phyloP scores from a whole-genome alignment of 1,140 invertebrate species.

The Melipona quadrifasciata region DNA sequence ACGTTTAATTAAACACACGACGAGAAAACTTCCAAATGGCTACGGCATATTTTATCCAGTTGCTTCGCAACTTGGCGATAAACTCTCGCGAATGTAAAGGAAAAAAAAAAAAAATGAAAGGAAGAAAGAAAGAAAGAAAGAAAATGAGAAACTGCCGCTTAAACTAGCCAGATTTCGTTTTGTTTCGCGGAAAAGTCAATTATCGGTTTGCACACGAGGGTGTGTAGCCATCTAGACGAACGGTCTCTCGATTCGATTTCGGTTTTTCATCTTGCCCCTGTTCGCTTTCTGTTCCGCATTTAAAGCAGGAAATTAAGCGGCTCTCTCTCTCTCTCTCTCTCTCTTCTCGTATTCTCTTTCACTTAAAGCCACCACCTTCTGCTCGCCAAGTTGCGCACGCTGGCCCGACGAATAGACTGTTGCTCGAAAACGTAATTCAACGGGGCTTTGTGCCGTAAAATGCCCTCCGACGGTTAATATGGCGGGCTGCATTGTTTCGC shows the following conservation, averaged over 20 bases:
- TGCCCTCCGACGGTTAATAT: neutral
- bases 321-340: neutral
- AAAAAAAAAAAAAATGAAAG: too few species aligned
- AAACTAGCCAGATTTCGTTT: neutral
- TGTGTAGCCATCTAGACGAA: slow-evolving; percentile 5
- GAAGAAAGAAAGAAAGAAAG: neutral
- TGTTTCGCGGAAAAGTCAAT: slow-evolving; percentile 4
- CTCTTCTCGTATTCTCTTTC: neutral
- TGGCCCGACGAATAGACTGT: slow-evolving; percentile 33
- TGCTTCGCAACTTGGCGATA: too few species aligned
- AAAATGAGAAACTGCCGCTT: neutral
- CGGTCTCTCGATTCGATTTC: slow-evolving; percentile 52
- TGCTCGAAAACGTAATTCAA: slow-evolving; percentile 60
- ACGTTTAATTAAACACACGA: too few species aligned
- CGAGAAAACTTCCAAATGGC: too few species aligned
- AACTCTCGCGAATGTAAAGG: too few species aligned
- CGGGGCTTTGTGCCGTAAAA: slow-evolving; percentile 44
- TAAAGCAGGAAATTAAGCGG: slow-evolving; percentile 66
- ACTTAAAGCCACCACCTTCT: neutral
- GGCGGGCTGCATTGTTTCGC: slow-evolving; percentile 17
- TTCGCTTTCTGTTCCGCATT: slow-evolving; percentile 57
- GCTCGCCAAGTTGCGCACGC: neutral
- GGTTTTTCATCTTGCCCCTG: slow-evolving; percentile 56
- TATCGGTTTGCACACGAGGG: neutral
- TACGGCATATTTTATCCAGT: too few species aligned